Percentiles rank a stretch among this genome's conserved stretches.
These are phyloP conservation scores for Spisula subtruncata DNA, from an alignment of 2,888 invertebrate species.

Conservation along the genomic window DNA sequence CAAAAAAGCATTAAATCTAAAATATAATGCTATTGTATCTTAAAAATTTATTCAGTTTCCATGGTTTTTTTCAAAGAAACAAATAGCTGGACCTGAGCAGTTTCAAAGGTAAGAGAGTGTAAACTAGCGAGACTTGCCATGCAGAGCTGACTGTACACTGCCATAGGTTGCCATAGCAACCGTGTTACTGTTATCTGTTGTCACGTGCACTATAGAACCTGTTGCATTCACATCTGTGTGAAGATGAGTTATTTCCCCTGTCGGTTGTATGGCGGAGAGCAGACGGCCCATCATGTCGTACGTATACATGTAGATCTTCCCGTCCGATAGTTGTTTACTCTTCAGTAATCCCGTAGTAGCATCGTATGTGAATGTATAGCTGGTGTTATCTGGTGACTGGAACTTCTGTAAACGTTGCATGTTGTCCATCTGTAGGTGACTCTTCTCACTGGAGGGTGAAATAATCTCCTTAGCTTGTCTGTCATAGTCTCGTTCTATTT, in stretches of 20 bases:
- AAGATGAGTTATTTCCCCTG: slow-evolving; percentile 94
- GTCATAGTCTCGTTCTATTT: slow-evolving; percentile 94
- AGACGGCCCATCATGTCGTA: slow-evolving; percentile 96
- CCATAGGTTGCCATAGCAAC: slow-evolving; percentile 87
- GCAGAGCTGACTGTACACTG: slow-evolving; percentile 87
- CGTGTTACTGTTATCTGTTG: slow-evolving; percentile 86
- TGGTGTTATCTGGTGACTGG: slow-evolving; percentile 95
- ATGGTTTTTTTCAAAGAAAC: not conserved
- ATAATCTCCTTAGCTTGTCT: slow-evolving; percentile 93
- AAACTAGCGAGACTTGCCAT: slow-evolving; percentile 85
- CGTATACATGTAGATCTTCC: slow-evolving; percentile 95
- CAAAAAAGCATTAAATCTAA: not conserved
- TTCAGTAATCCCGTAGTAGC: slow-evolving; percentile 94
- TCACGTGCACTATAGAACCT: slow-evolving; percentile 87
- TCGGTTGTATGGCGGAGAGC: slow-evolving; percentile 95
- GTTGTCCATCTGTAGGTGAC: slow-evolving; percentile 94
- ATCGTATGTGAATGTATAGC: slow-evolving; percentile 97
- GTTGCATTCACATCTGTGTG: slow-evolving; percentile 86
- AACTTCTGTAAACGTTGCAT: slow-evolving; percentile 97
- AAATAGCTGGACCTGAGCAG: slow-evolving; percentile 37
- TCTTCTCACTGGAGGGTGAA: slow-evolving; percentile 82
- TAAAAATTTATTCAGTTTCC: not conserved
- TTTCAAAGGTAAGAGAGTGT: slow-evolving; percentile 62
- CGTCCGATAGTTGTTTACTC: slow-evolving; percentile 88
- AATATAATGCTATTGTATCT: not conserved